Evolutionary conservation across 2,797 vertebrate species (phyloP), one percentile per base, ranked within the genome.

Genomic region (Anguilla marmorata): DNA sequence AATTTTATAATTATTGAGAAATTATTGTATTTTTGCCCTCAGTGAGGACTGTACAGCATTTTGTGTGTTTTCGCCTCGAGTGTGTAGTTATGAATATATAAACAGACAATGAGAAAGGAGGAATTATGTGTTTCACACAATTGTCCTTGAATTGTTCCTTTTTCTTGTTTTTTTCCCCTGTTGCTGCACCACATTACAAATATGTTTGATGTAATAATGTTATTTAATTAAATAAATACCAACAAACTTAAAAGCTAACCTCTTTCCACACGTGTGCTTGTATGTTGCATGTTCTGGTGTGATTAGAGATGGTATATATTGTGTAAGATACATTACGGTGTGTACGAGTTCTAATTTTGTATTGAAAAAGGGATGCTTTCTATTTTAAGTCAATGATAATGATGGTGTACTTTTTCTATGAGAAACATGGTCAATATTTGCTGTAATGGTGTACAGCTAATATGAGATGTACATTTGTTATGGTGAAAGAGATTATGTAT

Each of bases 31-130:
- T 96, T 96, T 95, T 99, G 96, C 97, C 97, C 98, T 98, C 98
- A 98, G 94, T 98, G 97, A 99, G 97, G 97, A 98, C 96, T 97
- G 95, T 96, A 97, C 97, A 96, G 94, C 93, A 94, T 94, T 95
- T 95, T 96, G 96, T 97, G 96, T 92, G 90, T 95, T 94, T 95
- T 96, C 95, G 95, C 95, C 95, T 94, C 93, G 94, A 97, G 96
- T 97, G 93, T 95, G 95, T 93, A 96, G 96, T 97, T 93, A 93
- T 92, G 94, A 97, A 96, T 94, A 95, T 95, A 58, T 74, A 58
- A n/a, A 60, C 74, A 85, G 1, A 76, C 85, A 19, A 87, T 85
- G 66, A 87, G 93, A 94, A 92, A 92, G 92, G 83, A 87, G 90
- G 90, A 94, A 92, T 91, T 90, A 90, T 93, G 94, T 94, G 94